Evolutionary conservation across 2,888 invertebrate species (phyloP).

Genomic region (Nesidiocoris tenuis): DNA sequence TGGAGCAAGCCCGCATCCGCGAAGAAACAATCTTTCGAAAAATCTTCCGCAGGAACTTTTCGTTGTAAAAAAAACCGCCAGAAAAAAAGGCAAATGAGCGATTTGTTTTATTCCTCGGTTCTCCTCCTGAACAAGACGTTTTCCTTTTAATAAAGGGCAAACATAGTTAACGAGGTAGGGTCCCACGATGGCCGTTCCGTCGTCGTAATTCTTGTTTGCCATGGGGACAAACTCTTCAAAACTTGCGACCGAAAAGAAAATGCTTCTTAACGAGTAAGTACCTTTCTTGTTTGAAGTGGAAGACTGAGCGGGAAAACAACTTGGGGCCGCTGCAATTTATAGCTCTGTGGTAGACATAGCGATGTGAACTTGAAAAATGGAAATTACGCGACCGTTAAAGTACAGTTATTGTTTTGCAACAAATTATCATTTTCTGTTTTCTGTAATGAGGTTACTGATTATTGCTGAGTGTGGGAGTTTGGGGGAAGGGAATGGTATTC

Average conservation of each 20-base stretch:
- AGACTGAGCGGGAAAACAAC: neutral
- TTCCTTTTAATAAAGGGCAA: neutral
- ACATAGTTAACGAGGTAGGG: neutral
- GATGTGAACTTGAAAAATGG: no score
- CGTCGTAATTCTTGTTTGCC: neutral
- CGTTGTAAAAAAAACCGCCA: no score
- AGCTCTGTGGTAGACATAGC: no score
- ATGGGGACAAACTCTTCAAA: neutral
- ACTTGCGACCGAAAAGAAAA: neutral
- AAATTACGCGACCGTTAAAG: no score
- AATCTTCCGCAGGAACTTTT: no score
- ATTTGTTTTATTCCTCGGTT: neutral
- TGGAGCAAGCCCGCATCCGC: no score
- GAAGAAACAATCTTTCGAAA: no score
- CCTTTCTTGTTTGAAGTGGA: neutral
- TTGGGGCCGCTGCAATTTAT: neutral
- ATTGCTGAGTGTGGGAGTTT: no score
- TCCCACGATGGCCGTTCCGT: neutral
- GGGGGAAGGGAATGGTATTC: no score
- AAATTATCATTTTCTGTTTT: no score
- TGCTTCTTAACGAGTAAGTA: neutral
- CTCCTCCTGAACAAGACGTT: neutral
- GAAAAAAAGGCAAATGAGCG: neutral
- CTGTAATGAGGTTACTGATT: no score
- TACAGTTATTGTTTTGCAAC: no score